Evolutionary conservation across 2,113 vertebrate species (phyloP).

Genomic region (Numida meleagris): DNA sequence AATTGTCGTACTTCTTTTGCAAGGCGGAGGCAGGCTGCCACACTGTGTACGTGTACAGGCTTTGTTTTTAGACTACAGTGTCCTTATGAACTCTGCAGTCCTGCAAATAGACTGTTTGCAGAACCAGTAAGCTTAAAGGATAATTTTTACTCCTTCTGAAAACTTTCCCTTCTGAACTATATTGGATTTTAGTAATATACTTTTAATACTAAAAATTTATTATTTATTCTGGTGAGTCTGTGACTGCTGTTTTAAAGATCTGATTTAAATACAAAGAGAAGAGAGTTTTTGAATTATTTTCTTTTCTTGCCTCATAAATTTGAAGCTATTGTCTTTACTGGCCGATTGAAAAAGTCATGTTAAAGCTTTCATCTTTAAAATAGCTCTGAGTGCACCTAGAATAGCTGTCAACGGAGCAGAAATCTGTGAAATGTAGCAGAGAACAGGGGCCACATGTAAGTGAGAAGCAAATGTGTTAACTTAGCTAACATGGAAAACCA

Average conservation of each 20-base stretch:
- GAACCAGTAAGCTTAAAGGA: background rate
- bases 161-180: background rate
- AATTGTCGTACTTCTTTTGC: background rate
- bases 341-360: slow-evolving; percentile 53
- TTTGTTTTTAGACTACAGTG: background rate
- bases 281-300: background rate
- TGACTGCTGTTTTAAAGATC: background rate
- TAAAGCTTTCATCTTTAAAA: slow-evolving; percentile 72
- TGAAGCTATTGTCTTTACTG: slow-evolving; percentile 56
- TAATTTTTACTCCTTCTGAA: background rate
- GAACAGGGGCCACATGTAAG: slow-evolving; percentile 45
- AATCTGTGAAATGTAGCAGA: slow-evolving; percentile 64
- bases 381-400: slow-evolving; percentile 70
- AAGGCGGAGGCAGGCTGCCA: background rate
- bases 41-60: background rate
- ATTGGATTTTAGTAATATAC: background rate
- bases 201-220: background rate
- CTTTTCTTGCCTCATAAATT: background rate
- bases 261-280: background rate
- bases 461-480: slow-evolving; percentile 57
- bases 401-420: slow-evolving; percentile 67
- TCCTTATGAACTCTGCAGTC: background rate
- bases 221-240: background rate
- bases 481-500: slow-evolving; percentile 53
- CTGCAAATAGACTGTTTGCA: background rate